Percentiles rank a stretch among this genome's conserved stretches.
phyloP scores from a whole-genome alignment of 37 sponge, comb jelly and placozoan species.

The Lycopodina hypogea region DNA sequence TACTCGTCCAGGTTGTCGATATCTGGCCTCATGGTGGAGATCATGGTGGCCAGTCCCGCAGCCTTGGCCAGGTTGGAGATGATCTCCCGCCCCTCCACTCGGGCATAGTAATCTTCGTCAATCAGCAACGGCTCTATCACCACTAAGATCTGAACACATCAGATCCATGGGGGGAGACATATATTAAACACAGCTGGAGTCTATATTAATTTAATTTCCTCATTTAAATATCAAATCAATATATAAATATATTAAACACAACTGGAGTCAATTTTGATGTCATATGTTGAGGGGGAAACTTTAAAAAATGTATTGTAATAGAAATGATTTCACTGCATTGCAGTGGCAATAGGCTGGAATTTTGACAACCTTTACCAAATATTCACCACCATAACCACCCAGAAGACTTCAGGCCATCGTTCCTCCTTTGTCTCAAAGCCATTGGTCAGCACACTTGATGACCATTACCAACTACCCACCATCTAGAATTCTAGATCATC shows the following conservation, averaged over 20 bases:
- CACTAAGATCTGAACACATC: slow-evolving; percentile 82
- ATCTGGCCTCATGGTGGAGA: slow-evolving; percentile 98
- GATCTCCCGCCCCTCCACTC: slow-evolving; percentile 98
- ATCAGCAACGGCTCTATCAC: slow-evolving; percentile 98
- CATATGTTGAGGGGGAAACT: too few relatives aligned
- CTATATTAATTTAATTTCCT: background rate
- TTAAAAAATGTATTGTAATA: too few relatives aligned
- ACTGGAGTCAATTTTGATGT: background rate
- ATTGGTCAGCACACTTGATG: too few relatives aligned
- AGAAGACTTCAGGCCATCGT: too few relatives aligned
- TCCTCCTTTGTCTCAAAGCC: too few relatives aligned
- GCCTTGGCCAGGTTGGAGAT: slow-evolving; percentile 99
- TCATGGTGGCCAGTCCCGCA: slow-evolving; percentile 99
- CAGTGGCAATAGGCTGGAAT: too few relatives aligned
- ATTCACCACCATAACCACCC: too few relatives aligned
- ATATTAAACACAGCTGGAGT: background rate
- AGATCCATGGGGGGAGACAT: too few relatives aligned
- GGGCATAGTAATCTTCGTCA: slow-evolving; percentile 98
- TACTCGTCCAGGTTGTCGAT: slow-evolving; percentile 99
- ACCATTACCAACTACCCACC: too few relatives aligned
- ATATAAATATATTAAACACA: background rate
- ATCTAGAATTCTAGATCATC: too few relatives aligned
- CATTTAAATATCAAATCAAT: background rate
- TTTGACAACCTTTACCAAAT: too few relatives aligned
- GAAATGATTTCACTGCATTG: too few relatives aligned